phyloP scores from a whole-genome alignment of 2,797 vertebrate genomes.

The Sparidentex hasta region DNA sequence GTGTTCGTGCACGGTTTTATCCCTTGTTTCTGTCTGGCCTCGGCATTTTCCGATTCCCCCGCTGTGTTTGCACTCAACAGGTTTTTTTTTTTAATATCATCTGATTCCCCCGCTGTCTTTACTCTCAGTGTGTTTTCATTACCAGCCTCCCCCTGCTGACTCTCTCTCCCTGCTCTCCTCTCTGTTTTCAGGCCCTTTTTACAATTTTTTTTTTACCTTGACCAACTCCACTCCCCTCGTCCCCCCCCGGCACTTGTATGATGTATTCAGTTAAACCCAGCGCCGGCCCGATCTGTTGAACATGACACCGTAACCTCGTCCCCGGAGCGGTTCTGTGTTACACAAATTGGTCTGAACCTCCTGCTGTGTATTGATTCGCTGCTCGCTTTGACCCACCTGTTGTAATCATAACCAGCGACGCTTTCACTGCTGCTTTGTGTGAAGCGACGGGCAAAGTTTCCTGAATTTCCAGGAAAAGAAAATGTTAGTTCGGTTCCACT shows the following conservation, averaged over 20 bases:
- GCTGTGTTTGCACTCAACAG: constrained; percentile 48
- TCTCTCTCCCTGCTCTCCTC: constrained; percentile 36
- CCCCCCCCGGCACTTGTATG: background rate
- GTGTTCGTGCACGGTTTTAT: background rate
- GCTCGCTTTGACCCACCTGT: constrained; percentile 27
- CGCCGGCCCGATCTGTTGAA: constrained; percentile 20
- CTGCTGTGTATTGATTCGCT: constrained; percentile 35
- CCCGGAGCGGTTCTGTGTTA: constrained; percentile 34
- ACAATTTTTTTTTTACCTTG: constrained; percentile 44
- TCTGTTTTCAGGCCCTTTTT: constrained; percentile 46
- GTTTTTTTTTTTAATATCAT: constrained; percentile 34
- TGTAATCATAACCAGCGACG: background rate
- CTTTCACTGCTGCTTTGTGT: background rate
- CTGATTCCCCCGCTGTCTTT: constrained; percentile 50
- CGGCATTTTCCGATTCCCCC: constrained; percentile 52
- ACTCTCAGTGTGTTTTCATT: constrained; percentile 57
- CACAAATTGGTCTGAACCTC: constrained; percentile 53
- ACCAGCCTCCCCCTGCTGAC: constrained; percentile 52
- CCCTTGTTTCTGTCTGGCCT: constrained; percentile 26
- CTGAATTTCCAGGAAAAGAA: background rate
- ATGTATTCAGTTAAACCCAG: constrained; percentile 37
- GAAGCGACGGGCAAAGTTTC: background rate
- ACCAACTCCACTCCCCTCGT: constrained; percentile 6
- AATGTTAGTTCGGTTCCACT: background rate
- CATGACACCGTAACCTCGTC: constrained; percentile 35